A percentile compares a stretch with the other conserved stretches of the same genome.
Evolutionary conservation across 1,140 invertebrate genomes (phyloP).

Genomic region (Drosophila busckii): DNA sequence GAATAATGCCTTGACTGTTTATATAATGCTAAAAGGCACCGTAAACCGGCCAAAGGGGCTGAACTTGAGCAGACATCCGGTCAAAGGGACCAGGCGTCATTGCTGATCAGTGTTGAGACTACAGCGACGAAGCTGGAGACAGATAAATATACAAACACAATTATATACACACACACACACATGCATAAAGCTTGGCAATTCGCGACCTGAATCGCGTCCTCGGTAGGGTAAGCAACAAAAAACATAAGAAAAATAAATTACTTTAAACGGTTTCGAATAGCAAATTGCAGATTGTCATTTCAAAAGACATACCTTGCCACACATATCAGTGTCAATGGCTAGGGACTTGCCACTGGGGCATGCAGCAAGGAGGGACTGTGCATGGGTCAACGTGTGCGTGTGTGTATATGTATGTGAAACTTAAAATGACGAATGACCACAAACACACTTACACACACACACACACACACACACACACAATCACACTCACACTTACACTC

Average conservation of each 20-base stretch:
- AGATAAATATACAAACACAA: conserved; percentile 5
- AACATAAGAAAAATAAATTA: conserved; percentile 56
- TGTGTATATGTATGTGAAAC: conserved; percentile 35
- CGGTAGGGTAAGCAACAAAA: conserved; percentile 14
- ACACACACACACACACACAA: conserved; percentile 18
- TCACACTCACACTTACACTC: conserved; percentile 25
- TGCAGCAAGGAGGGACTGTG: no score
- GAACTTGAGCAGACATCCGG: conserved; percentile 23
- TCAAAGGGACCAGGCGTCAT: no score
- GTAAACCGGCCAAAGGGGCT: neutral
- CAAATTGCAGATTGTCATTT: conserved; percentile 72
- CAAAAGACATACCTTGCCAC: conserved; percentile 68
- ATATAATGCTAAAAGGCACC: conserved; percentile 17
- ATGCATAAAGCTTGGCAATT: conserved; percentile 17
- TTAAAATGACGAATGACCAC: conserved; percentile 72
- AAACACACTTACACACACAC: conserved; percentile 45
- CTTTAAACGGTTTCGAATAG: conserved; percentile 73
- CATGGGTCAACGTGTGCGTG: neutral
- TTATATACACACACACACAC: conserved; percentile 2
- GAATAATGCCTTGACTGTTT: no score
- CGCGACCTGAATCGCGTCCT: conserved; percentile 19
- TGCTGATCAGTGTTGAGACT: conserved; percentile 7
- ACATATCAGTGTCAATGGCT: conserved; percentile 68
- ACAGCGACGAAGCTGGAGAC: conserved; percentile 11
- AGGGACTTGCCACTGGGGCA: conserved; percentile 10